Conservation (phyloP, 2,113 vertebrate genomes). For the Sphaerodactylus townsendi region DNA sequence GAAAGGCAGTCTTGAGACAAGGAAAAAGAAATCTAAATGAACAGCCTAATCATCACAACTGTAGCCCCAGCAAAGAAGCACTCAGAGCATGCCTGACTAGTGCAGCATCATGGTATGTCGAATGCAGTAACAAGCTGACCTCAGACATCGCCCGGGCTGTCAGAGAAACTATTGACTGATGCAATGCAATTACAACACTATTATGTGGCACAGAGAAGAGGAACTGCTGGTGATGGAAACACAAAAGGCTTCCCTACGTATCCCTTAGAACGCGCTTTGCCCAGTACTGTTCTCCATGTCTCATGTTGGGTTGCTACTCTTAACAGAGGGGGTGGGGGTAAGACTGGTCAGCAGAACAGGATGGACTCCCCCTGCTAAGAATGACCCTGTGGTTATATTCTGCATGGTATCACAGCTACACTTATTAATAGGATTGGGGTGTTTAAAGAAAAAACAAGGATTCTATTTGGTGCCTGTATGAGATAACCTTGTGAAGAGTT, state of each 20-base stretch:
- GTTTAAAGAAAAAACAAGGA: neutral
- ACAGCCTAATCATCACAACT: neutral
- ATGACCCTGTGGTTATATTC: neutral
- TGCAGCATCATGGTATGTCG: neutral
- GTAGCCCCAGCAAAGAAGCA: neutral
- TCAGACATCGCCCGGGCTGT: neutral
- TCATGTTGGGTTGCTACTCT: neutral
- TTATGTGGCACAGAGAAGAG: neutral
- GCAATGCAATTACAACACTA: neutral
- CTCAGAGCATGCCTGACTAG: neutral
- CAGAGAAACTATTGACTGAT: neutral
- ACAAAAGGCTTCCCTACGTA: too few species aligned
- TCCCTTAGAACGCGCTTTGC: neutral
- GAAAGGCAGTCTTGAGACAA: neutral
- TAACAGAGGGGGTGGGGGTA: neutral
- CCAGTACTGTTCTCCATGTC: neutral
- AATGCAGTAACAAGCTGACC: neutral
- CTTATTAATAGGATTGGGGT: constrained; percentile 3
- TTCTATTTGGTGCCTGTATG: neutral
- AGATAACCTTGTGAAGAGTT: neutral
- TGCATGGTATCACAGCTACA: neutral
- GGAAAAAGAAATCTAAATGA: neutral
- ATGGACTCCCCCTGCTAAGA: neutral
- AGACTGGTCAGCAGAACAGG: neutral
- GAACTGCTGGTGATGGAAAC: neutral